Percentiles rank a stretch among this genome's conserved stretches.
These are phyloP conservation scores for Odocoileus virginianus DNA, from an alignment of 2,113 vertebrate genomes.

Conservation along the genomic window DNA sequence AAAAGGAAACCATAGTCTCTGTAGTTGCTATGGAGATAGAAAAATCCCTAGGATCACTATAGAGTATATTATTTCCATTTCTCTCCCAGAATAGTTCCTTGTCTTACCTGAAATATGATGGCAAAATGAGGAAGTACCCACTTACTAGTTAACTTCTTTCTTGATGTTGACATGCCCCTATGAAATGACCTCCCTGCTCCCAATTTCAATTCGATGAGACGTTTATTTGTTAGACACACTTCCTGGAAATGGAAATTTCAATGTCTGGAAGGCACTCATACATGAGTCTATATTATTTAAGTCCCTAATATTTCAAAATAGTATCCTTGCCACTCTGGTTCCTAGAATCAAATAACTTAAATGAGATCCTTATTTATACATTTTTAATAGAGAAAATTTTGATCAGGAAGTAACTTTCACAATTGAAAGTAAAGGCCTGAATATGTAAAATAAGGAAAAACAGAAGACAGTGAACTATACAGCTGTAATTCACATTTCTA, in stretches of 20 bases:
- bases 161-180: neutral
- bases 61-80: slow-evolving; percentile 40
- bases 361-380: neutral
- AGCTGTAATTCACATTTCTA: neutral
- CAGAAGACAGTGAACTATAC: neutral
- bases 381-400: neutral
- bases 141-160: slow-evolving; percentile 1
- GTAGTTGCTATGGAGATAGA: slow-evolving; percentile 56
- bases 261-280: neutral
- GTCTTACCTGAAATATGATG: slow-evolving; percentile 30
- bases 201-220: neutral
- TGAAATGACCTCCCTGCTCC: neutral
- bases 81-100: neutral
- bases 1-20: slow-evolving; percentile 49
- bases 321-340: neutral
- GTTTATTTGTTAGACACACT: neutral
- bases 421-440: neutral
- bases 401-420: neutral
- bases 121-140: slow-evolving; percentile 25
- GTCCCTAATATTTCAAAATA: neutral
- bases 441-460: neutral
- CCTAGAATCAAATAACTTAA: neutral
- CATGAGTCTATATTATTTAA: neutral
- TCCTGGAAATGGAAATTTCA: neutral
- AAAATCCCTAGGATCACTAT: slow-evolving; percentile 27